Conservation (phyloP, 2,797 vertebrate species). For the Moxostoma hubbsi region DNA sequence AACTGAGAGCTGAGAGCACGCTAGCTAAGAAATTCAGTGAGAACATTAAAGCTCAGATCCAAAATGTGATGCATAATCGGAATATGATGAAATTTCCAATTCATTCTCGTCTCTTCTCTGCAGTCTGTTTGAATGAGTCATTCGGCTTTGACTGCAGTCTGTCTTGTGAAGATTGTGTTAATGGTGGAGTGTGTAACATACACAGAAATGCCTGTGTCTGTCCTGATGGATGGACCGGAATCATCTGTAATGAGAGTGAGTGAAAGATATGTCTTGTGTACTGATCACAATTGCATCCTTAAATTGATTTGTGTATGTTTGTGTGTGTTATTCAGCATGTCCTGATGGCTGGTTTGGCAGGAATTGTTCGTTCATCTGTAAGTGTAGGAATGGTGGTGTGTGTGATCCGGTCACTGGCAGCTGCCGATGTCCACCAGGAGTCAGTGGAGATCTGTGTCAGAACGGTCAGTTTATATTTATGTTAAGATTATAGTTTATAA, state of each 20-base stretch:
- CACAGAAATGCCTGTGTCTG: constrained; percentile 84
- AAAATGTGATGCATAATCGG: no score
- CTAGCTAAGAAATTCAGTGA: constrained; percentile 89
- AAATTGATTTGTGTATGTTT: not conserved
- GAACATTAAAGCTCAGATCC: constrained; percentile 33
- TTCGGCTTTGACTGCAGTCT: constrained; percentile 93
- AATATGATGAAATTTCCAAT: no score
- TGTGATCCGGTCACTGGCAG: constrained; percentile 82
- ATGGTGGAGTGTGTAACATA: constrained; percentile 79
- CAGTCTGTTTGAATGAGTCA: constrained; percentile 89
- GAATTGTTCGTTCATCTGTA: constrained; percentile 87
- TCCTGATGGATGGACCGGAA: constrained; percentile 83
- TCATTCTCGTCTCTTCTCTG: not conserved
- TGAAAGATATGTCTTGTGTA: not conserved
- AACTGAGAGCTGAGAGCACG: constrained; percentile 87
- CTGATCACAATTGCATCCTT: not conserved
- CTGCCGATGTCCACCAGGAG: constrained; percentile 90
- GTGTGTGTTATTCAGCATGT: constrained; percentile 79
- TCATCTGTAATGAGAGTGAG: constrained; percentile 94
- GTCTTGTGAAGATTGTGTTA: constrained; percentile 88
- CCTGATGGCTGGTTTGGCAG: constrained; percentile 82
- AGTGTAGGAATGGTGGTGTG: constrained; percentile 89
- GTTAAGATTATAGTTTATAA: no score
- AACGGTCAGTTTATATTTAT: constrained; percentile 80
- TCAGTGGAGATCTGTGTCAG: constrained; percentile 87